Percentiles rank a stretch among this genome's conserved stretches.
phyloP scores from a whole-genome alignment of 53 echinoderm and acorn worm species.

The Paelopatides confundens region DNA sequence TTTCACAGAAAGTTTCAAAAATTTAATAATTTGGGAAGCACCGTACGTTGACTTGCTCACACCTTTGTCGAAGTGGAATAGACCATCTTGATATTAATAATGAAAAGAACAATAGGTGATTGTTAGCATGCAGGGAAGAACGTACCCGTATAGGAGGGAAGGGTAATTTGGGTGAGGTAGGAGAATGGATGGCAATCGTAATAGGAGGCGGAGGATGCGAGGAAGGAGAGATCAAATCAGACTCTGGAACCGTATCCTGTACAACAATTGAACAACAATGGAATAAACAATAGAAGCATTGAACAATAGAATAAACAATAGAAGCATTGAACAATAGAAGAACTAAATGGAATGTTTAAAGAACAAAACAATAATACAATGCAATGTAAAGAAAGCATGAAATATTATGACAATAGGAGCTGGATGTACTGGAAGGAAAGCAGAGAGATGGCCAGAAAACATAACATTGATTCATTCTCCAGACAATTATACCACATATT shows the following conservation, averaged over 20 bases:
- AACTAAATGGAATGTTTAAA: not conserved
- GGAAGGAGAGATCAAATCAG: not conserved
- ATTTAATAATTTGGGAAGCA: too few relatives aligned
- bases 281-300: not conserved
- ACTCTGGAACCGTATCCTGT: slow-evolving; percentile 30
- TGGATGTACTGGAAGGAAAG: too few relatives aligned
- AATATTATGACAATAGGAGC: too few relatives aligned
- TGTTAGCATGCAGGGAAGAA: not conserved
- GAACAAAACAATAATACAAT: too few relatives aligned
- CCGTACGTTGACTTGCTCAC: too few relatives aligned
- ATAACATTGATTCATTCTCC: too few relatives aligned
- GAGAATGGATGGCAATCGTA: slow-evolving; percentile 38
- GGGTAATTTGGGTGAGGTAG: slow-evolving; percentile 10
- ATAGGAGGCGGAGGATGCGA: slow-evolving; percentile 5
- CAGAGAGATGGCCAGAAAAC: too few relatives aligned
- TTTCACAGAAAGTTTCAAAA: too few relatives aligned
- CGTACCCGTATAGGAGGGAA: slow-evolving; percentile 16
- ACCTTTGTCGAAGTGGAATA: not conserved
- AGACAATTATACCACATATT: too few relatives aligned
- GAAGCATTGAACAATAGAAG: not conserved
- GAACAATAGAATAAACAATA: not conserved
- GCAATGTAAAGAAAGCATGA: too few relatives aligned
- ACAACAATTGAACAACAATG: not conserved
- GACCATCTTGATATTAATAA: not conserved
- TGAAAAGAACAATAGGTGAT: not conserved